Evolutionary conservation across 2,113 vertebrate genomes (phyloP).

Genomic region (Oceanites oceanicus): DNA sequence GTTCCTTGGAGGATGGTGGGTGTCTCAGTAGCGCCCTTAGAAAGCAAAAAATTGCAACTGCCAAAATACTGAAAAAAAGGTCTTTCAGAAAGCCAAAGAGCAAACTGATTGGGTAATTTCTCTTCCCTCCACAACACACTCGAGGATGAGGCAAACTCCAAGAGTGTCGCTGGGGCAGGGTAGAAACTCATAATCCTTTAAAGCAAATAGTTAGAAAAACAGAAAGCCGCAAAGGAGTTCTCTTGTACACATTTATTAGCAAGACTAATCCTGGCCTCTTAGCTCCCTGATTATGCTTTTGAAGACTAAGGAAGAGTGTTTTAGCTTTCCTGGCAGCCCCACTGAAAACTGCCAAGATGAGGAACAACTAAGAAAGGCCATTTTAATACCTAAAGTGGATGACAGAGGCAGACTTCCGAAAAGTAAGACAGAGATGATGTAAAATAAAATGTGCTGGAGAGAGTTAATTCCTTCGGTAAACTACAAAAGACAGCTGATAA

Average conservation of each 20-base stretch:
- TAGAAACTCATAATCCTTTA: neutral
- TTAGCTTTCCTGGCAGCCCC: neutral
- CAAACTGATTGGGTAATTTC: neutral
- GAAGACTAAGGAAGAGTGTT: neutral
- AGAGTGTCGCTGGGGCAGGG: neutral
- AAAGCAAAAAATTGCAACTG: neutral
- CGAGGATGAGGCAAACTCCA: neutral
- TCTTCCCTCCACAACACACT: neutral
- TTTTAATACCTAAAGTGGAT: neutral
- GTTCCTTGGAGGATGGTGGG: neutral
- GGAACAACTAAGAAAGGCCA: neutral
- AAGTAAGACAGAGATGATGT: neutral
- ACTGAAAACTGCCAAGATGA: neutral
- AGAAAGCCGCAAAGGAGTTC: neutral
- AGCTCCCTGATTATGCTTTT: neutral
- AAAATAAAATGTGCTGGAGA: neutral
- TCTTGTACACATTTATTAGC: neutral
- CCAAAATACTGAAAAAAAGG: neutral
- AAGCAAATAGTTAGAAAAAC: neutral
- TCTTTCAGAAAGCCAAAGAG: neutral
- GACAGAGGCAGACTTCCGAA: neutral
- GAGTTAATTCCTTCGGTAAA: neutral
- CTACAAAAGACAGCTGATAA: neutral
- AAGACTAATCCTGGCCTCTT: slow-evolving; percentile 3
- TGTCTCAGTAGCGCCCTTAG: neutral